A percentile compares a stretch with the other conserved stretches of the same genome.
phyloP scores from a whole-genome alignment of 2,797 vertebrate species.

The Ficedula albicollis region DNA sequence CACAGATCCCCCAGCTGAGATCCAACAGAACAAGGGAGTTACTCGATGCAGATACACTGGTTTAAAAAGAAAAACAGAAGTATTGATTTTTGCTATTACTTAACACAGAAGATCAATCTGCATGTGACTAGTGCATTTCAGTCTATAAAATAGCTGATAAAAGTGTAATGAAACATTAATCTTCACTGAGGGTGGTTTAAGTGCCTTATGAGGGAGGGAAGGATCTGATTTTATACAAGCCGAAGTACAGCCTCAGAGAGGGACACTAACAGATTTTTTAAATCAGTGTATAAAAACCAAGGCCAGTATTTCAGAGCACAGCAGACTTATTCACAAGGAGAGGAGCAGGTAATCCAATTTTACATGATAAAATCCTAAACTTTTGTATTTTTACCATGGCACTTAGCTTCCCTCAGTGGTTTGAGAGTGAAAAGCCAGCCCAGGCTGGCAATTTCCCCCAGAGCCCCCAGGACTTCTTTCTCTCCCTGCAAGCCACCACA shows the following conservation, averaged over 20 bases:
- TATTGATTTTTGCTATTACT: not conserved
- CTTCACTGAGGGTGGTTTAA: not conserved
- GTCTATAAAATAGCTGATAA: not conserved
- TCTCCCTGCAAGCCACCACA: fast-evolving
- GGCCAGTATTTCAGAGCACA: not conserved
- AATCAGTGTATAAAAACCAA: not conserved
- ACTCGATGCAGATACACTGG: not conserved
- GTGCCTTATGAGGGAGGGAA: not conserved
- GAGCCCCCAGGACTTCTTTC: not conserved
- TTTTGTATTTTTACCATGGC: not conserved
- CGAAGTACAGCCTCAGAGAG: not conserved
- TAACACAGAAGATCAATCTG: not conserved
- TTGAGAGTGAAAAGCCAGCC: not conserved
- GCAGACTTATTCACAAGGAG: not conserved
- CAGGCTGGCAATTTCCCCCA: not conserved
- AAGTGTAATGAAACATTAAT: not conserved
- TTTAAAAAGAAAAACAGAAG: not conserved
- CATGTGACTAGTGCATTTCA: not conserved
- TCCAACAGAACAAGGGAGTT: not conserved
- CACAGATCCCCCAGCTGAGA: not conserved
- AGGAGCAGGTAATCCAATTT: not conserved
- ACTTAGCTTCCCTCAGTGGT: not conserved
- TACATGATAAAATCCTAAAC: not conserved
- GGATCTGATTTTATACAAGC: not conserved
- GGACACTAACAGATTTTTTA: not conserved